Evolutionary conservation across 1,140 invertebrate species (phyloP), one percentile per base, ranked within the genome.

Genomic region (Drosophila carrolli): DNA sequence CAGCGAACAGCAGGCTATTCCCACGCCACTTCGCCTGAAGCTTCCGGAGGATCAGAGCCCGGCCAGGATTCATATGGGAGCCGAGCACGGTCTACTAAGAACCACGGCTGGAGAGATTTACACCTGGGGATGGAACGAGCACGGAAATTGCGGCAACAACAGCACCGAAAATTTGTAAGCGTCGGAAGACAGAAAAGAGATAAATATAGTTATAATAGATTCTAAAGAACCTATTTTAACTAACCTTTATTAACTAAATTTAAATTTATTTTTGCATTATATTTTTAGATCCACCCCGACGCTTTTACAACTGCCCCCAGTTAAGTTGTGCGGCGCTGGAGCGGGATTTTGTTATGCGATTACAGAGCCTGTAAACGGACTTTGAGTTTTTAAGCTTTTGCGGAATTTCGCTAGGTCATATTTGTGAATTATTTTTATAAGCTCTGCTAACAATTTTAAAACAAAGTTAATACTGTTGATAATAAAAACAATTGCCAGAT

Each of bases 121-220:
- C 63, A 95, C 95, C n/a, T 97, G 97, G 97, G 97, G 97, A 6
- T 98, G 97, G 97, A 98, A 98, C 93, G 97, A 98, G 78, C 97
- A 98, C 93, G 96, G 96, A 23, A 97, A 97, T 83, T 97, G 97
- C 91, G 97, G 97, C 66, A 96, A 95, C 71, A 95, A 95, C 40
- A 92, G 93, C 50, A 94, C 93, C 4, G 72, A 75, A 23, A 75
- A 65, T 65, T 14, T 75, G 70, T 74, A 63, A 55, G 70, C 0
- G 29, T 4, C 23, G 4, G 23, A 23, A 8, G 4, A 19, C 19
- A 2, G 19, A 19, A 19, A 19, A 19, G 19, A 2, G 2, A 2
- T 19, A 1, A 14, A 7, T 4, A 38, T 38, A 7, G 23, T 23
- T 4, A 23, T 23, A 23, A 23, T 23, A 23, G 23, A 23, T 23